A percentile compares a stretch with the other conserved stretches of the same genome.
Evolutionary conservation across 2,797 vertebrate species (phyloP).

Genomic region (Tragopan temminckii): DNA sequence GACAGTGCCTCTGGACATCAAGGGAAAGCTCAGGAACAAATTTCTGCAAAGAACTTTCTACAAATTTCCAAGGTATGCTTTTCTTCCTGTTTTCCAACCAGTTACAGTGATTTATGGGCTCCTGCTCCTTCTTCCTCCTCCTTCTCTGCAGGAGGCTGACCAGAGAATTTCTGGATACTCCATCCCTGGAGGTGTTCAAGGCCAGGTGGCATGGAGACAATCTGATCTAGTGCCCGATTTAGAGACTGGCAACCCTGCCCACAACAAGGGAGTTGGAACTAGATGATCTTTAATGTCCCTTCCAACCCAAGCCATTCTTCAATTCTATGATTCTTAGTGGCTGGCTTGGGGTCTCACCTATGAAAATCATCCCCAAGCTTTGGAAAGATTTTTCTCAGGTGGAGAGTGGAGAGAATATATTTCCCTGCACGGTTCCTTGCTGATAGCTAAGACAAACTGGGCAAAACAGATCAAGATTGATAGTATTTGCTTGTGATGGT

Average conservation of each 20-base stretch:
- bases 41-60: not conserved
- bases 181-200: too few species aligned
- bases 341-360: not conserved
- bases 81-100: not conserved
- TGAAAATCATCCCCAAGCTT: not conserved
- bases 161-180: too few species aligned
- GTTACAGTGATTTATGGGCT: not conserved
- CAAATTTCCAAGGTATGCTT: not conserved
- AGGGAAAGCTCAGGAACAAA: not conserved
- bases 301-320: too few species aligned
- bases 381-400: not conserved
- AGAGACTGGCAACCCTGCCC: too few species aligned
- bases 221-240: too few species aligned
- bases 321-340: not conserved
- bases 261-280: too few species aligned
- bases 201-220: too few species aligned
- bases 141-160: not conserved
- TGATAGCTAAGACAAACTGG: not conserved
- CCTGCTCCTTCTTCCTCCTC: not conserved
- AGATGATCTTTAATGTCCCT: too few species aligned
- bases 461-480: constrained; percentile 36
- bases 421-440: not conserved
- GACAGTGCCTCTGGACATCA: not conserved
- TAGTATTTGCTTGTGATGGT: constrained; percentile 44
- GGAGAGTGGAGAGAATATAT: not conserved